Base-by-base conservation (phyloP, 1,140 invertebrate species). In the Parapsyche elsis region DNA sequence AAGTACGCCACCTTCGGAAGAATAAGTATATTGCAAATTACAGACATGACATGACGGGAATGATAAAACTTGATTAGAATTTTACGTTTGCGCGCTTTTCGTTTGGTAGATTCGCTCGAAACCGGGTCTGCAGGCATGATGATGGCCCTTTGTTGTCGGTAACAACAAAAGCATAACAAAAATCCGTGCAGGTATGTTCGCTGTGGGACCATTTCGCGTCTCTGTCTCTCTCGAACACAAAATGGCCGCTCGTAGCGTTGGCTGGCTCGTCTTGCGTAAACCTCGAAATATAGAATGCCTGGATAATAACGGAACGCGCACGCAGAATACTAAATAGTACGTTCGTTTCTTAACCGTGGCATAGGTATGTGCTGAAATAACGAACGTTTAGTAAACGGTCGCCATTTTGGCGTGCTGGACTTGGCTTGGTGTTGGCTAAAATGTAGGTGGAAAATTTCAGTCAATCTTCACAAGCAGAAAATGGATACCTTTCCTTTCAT, bases 231-330 rank as follows among this genome's bases (percentile, higher is more conserved):
- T 75, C 49, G 49, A 10, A 19, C 53, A 77, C 75, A 77, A 77
- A 49, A 77, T 77, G 75, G 75, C 75, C 75, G 75, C 9, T n/a
- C n/a, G n/a, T n/a, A n/a, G n/a, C 24, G 1, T 23, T 16, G 12
- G 71, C 5, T 38, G 24, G 14, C 10, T 30, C 10, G 12, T 46
- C 45, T 77, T 77, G 76, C 76, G 76, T 30, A 77, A 77, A 77
- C 38, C 26, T 19, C 76, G 53, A 77, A 61, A 77, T 75, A 75
- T 75, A 75, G 73, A 75, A 61, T 44, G 57, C 76, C 76, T 19
- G 14, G 57, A 77, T 77, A 77, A 77, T 77, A 77, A 77, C 61
- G 76, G 53, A 44, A 12, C 49, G 49, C 49, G 16, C 49, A 53
- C 16, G 49, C 16, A 14, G 49, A 53, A 53, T 53, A 53, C 49